These are phyloP conservation scores for Drosophila ezoana DNA, from an alignment of 2,888 invertebrate species.

Conservation along the genomic window DNA sequence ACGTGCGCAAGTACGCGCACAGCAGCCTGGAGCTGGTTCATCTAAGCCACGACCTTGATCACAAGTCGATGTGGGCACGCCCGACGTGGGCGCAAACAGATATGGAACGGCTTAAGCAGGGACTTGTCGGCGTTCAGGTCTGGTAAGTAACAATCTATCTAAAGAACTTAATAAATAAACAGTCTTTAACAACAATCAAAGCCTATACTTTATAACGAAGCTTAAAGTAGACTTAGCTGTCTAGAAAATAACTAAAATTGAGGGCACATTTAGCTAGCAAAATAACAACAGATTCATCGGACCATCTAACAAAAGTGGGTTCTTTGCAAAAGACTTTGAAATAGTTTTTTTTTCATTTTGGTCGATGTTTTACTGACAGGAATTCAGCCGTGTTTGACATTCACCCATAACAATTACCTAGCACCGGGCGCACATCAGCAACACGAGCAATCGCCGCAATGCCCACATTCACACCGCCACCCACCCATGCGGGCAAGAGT, in stretches of 20 bases:
- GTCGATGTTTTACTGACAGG: neutral
- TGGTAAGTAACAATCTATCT: conserved; percentile 86
- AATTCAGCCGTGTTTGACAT: conserved; percentile 40
- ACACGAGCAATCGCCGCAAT: conserved; percentile 21
- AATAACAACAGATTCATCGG: no score
- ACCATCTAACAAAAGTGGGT: no score
- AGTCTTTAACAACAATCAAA: neutral
- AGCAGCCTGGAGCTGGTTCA: conserved; percentile 88
- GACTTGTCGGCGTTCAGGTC: conserved; percentile 95
- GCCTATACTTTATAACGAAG: no score
- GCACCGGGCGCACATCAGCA: conserved; percentile 29
- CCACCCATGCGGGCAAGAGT: conserved; percentile 21
- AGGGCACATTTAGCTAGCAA: no score
- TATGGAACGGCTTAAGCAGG: conserved; percentile 92
- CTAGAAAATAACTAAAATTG: no score
- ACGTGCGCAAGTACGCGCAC: conserved; percentile 94
- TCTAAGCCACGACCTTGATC: conserved; percentile 82
- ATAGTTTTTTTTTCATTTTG: no score
- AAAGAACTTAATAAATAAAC: neutral
- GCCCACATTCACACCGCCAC: conserved; percentile 21
- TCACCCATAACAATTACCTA: conserved; percentile 47
- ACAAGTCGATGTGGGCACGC: conserved; percentile 91
- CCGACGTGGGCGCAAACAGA: conserved; percentile 97
- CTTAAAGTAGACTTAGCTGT: no score
- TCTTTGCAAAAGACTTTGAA: no score